Evolutionary conservation across 2,888 invertebrate species (phyloP), one percentile per base, ranked within the genome.

Genomic region (Ligdia adustata): DNA sequence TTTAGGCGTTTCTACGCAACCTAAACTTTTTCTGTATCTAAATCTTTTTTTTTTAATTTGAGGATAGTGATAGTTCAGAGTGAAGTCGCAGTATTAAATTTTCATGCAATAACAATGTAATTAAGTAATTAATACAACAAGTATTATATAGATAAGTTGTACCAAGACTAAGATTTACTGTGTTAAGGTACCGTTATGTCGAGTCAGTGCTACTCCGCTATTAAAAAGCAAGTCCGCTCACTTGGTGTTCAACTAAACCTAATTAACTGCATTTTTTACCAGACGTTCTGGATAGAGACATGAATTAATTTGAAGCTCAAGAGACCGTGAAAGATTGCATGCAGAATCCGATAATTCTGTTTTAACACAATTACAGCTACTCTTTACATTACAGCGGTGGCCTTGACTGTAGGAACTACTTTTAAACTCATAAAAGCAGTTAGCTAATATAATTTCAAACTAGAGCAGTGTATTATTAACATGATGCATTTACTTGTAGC

Each of bases 251-350:
- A 42, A 18, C 57, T 56, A 65, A 74, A 72, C 66, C 66, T 76
- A 80, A 80, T 81, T 81, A 76, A 59, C 67, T 68, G 64, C 64
- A 70, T 58, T 75, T 77, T 76, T 76, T 78, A 69, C 56, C 53
- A 57, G 55, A 57, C 55, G 65, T 57, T 68, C 63, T 72, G 57
- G 63, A 70, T 69, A 69, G 59, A 66, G 64, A 67, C 66, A 57
- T 69, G 72, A 71, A 75, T 79, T 72, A 70, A 74, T 76, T 69
- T 66, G 46, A 68, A 73, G 60, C 60, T 66, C 67, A 74, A 52
- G 71, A 74, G 73, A 79, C 75, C 78, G 75, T 79, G 66, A 75
- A 61, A 53, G 66, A 51, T 41, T 69, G 66, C 66, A 62, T 58
- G 64, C 43, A 41, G 55, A 54, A 64, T 68, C 56, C 58, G 66